These are phyloP conservation scores for Drosophila nr. medialis DNA, from an alignment of 2,888 invertebrate genomes.

Conservation along the genomic window DNA sequence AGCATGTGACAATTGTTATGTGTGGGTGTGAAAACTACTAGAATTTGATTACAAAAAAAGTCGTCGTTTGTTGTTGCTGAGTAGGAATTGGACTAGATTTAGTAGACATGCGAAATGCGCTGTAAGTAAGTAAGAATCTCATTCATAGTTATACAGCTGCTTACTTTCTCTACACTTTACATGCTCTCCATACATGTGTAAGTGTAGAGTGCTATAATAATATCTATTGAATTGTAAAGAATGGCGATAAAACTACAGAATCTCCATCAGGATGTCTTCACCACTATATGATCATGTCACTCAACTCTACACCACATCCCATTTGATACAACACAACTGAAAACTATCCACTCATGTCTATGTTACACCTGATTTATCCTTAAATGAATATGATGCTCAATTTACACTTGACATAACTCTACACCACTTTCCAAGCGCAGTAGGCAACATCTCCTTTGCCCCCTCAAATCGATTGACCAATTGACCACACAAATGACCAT, in stretches of 20 bases:
- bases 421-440: conserved; percentile 1
- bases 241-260: neutral
- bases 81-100: neutral
- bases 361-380: neutral
- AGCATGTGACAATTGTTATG: conserved; percentile 57
- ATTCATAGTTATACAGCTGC: neutral
- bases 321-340: neutral
- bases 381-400: neutral
- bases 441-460: neutral
- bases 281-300: neutral
- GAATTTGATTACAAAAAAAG: conserved; percentile 57
- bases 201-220: neutral
- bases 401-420: conserved; percentile 3
- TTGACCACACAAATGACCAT: conserved; percentile 27
- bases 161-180: neutral
- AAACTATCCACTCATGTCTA: neutral
- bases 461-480: conserved; percentile 15
- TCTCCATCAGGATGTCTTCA: neutral
- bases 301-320: neutral
- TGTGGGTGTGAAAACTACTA: conserved; percentile 55
- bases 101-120: conserved; percentile 14
- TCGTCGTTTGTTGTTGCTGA: conserved; percentile 21
- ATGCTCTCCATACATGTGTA: neutral
- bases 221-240: neutral
- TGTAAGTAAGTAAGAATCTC: neutral